A percentile compares a stretch with the other conserved stretches of the same genome.
phyloP scores from a whole-genome alignment of 2,113 vertebrate species.

The Pao palembangensis region DNA sequence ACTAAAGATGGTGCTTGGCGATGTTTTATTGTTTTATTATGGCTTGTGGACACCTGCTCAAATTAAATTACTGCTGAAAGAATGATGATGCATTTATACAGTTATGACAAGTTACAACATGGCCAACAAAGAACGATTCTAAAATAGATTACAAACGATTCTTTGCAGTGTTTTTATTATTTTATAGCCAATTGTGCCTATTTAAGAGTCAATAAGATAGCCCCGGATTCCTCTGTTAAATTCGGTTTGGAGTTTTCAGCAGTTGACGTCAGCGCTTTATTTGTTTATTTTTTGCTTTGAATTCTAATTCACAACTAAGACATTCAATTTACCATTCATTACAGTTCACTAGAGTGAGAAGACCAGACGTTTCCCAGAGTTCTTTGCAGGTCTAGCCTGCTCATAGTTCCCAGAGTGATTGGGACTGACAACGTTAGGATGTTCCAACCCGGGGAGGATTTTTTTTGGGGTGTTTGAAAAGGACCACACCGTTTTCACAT shows the following conservation, averaged over 20 bases:
- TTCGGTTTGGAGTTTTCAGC: background rate
- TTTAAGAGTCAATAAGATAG: background rate
- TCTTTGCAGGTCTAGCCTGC: too few relatives aligned
- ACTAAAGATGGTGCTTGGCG: conserved; percentile 35
- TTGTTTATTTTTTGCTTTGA: too few relatives aligned
- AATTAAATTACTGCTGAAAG: conserved; percentile 13
- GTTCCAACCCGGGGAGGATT: background rate
- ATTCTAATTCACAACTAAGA: too few relatives aligned
- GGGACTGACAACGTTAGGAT: background rate
- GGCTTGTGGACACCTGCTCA: conserved; percentile 11
- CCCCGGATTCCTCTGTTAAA: background rate
- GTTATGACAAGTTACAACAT: too few relatives aligned
- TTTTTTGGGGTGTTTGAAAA: too few relatives aligned
- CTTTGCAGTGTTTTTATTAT: background rate
- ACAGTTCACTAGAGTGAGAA: background rate
- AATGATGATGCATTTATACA: conserved; percentile 6
- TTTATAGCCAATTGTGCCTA: too few relatives aligned
- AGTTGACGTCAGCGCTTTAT: too few relatives aligned
- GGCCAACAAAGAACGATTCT: too few relatives aligned
- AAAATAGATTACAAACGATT: too few relatives aligned
- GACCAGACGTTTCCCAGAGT: background rate
- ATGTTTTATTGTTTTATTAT: conserved; percentile 18
- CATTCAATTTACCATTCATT: too few relatives aligned
- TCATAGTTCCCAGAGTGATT: too few relatives aligned
- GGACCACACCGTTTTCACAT: too few relatives aligned